phyloP scores from a whole-genome alignment of 2,797 vertebrate species.

The Sebastes taczanowskii region DNA sequence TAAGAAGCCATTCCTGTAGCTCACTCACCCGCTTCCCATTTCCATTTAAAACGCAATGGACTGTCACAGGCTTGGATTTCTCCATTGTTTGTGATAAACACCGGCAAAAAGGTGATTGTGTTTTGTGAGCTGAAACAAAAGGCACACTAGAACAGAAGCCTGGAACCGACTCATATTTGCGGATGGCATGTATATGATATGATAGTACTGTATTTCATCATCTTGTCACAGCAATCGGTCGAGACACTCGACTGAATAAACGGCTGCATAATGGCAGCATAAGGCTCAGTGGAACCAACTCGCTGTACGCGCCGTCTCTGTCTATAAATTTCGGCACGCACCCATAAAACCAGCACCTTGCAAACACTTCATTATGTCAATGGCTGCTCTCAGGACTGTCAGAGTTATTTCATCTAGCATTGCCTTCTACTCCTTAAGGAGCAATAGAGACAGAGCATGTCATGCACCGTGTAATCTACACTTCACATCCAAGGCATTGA shows the following conservation, averaged over 20 bases:
- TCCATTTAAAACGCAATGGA: constrained; percentile 65
- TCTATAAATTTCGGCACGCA: constrained; percentile 13
- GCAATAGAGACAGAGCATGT: not conserved
- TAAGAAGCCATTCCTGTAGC: constrained; percentile 67
- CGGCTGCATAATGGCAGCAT: constrained; percentile 6
- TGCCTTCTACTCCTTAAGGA: constrained; percentile 3
- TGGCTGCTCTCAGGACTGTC: constrained; percentile 10
- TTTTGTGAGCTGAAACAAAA: constrained; percentile 63
- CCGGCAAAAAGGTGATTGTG: constrained; percentile 40
- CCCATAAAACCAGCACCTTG: constrained; percentile 31
- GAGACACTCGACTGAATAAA: constrained; percentile 21
- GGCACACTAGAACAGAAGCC: constrained; percentile 20
- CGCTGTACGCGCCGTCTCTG: not conserved
- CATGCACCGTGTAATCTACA: not conserved
- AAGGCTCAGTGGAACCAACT: constrained; percentile 12
- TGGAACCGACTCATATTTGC: constrained; percentile 15
- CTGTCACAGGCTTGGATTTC: constrained; percentile 50
- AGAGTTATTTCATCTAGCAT: constrained; percentile 11
- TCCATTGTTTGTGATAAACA: constrained; percentile 66
- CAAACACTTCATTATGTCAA: constrained; percentile 28
- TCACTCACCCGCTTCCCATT: constrained; percentile 61
- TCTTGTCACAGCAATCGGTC: constrained; percentile 38
- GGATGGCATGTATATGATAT: constrained; percentile 22
- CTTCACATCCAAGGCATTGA: constrained; percentile 18
- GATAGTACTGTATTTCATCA: constrained; percentile 32